A percentile compares a stretch with the other conserved stretches of the same genome.
phyloP scores from a whole-genome alignment of 1,140 invertebrate genomes.

The Carposina sasakii region DNA sequence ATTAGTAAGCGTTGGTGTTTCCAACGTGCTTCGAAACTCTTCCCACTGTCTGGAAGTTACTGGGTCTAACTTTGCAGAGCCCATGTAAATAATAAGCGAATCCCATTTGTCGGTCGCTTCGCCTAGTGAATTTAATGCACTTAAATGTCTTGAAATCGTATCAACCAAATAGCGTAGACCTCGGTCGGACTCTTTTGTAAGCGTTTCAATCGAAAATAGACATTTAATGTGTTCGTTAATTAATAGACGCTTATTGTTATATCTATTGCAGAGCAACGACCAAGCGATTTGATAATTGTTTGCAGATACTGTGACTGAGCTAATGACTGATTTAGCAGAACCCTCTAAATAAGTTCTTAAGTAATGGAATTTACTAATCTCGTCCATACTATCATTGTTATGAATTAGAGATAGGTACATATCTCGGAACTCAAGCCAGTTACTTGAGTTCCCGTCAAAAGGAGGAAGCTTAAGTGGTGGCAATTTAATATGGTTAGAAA shows the following conservation, averaged over 20 bases:
- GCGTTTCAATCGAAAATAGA: constrained; percentile 4
- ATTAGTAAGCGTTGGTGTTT: background rate
- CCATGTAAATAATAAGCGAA: constrained; percentile 6
- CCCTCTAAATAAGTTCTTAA: background rate
- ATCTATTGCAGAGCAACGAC: constrained; percentile 4
- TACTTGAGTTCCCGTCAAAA: background rate
- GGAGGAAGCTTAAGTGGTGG: constrained; percentile 4
- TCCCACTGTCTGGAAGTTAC: constrained; percentile 7
- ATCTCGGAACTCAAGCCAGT: constrained; percentile 6
- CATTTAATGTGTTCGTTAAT: constrained; percentile 6
- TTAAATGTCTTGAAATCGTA: constrained; percentile 8
- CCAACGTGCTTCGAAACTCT: background rate
- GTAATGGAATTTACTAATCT: constrained; percentile 7
- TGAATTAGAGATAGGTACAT: constrained; percentile 3
- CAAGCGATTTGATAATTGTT: constrained; percentile 2
- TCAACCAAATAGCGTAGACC: constrained; percentile 5
- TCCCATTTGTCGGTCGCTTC: constrained; percentile 6
- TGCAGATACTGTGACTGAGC: background rate
- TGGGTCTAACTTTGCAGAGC: constrained; percentile 2
- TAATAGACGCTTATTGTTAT: constrained; percentile 7
- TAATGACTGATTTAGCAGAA: background rate
- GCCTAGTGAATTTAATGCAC: constrained; percentile 1
- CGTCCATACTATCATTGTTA: background rate
- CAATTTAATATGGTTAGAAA: constrained; percentile 1
- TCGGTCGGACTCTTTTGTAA: background rate